These are phyloP conservation scores for Melanophora roralis DNA, from an alignment of 2,888 invertebrate genomes.

Conservation along the genomic window DNA sequence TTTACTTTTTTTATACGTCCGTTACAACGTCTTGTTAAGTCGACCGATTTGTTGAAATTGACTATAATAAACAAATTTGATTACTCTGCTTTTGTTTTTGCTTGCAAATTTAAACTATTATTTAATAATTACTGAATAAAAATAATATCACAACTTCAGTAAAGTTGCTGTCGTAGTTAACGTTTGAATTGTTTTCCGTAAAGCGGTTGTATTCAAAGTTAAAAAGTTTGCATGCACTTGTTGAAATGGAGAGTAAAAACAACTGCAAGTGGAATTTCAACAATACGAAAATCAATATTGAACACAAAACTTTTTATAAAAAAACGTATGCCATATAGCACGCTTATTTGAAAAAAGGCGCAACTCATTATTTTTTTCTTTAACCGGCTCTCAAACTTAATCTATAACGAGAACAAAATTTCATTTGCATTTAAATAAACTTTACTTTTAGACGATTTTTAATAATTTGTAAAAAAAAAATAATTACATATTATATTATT, in stretches of 20 bases:
- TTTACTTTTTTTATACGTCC: slow-evolving; percentile 16
- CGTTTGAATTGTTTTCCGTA: background rate
- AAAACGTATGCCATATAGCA: too few relatives aligned
- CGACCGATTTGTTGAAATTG: slow-evolving; percentile 54
- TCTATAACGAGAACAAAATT: too few relatives aligned
- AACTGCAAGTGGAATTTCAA: background rate
- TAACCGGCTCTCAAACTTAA: too few relatives aligned
- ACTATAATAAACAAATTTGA: slow-evolving; percentile 42
- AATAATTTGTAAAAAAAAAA: too few relatives aligned
- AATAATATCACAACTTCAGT: slow-evolving; percentile 9
- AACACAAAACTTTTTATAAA: slow-evolving; percentile 7
- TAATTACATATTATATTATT: too few relatives aligned
- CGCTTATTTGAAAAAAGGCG: too few relatives aligned
- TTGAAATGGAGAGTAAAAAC: slow-evolving; percentile 19
- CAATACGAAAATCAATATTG: slow-evolving; percentile 11
- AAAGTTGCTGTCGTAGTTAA: background rate
- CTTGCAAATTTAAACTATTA: slow-evolving; percentile 27
- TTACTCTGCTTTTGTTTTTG: slow-evolving; percentile 36
- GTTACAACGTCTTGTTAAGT: slow-evolving; percentile 45
- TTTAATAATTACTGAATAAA: slow-evolving; percentile 35
- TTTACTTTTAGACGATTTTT: too few relatives aligned
- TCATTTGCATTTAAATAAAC: too few relatives aligned
- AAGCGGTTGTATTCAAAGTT: background rate
- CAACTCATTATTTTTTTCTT: too few relatives aligned
- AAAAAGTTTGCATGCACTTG: slow-evolving; percentile 5